Evolutionary conservation across 1,140 invertebrate genomes (phyloP), one percentile per base, ranked within the genome.

Genomic region (Dryas iulia): DNA sequence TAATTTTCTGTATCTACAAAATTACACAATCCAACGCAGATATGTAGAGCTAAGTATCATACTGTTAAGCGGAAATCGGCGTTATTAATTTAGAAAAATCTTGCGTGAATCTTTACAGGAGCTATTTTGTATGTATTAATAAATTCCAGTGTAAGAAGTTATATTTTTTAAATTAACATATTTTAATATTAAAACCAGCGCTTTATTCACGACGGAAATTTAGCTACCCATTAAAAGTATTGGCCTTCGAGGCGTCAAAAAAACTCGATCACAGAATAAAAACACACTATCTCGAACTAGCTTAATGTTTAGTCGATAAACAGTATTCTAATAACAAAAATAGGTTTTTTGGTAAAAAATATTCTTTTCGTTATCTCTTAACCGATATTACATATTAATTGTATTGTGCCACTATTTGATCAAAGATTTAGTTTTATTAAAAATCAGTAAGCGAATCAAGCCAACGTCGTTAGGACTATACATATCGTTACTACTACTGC

Each of bases 241-340:
- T 47, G 61, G 74, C 74, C 83, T 84, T 83, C 64, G 57, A 86
- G 82, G 77, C 83, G 60, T 69, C 70, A 84, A 82, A 83, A 78
- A 78, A 82, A 79, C 53, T 77, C 72, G 78, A 89, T 89, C 85
- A 89, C 85, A 89, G 85, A 84, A 85, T 83, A 78, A 84, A 85
- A 86, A 84, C 77, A 79, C 78, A 80, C 78, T 79, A 85, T 76
- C 73, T 67, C 80, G 79, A 82, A 77, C 79, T 84, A 82, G 79
- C 80, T 86, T 85, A 84, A 71, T 57, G 67, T 78, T 83, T 74
- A 84, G 66, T 75, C 78, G 72, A 81, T 82, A 78, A 84, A 87
- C 80, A 84, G 81, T 86, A 86, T 66, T 80, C 80, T 86, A 87
- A 84, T 88, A 88, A 90, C 81, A 90, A 90, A 89, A 90, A 88